Base-by-base conservation (phyloP, 2,888 invertebrate genomes). In the Tanaodytes sp. region DNA sequence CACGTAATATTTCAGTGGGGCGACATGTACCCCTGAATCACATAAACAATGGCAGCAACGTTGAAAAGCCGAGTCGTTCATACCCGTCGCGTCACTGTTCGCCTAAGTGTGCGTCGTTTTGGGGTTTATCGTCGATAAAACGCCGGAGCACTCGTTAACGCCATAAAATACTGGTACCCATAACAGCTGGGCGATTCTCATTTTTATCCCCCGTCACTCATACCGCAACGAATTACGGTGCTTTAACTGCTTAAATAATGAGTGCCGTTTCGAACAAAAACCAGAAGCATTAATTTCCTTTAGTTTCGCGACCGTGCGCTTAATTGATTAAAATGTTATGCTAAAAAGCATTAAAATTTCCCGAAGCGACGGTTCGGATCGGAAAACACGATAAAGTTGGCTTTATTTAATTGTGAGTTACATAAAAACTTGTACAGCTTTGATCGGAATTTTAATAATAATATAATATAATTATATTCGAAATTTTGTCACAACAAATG, bases 91-190 rank as follows among this genome's bases (percentile, higher is more conserved):
- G 45, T 51, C 61, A 45, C 37, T 45, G 52, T 68, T 49, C 37
- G 6, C 36, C 40, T 46, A 48, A 51, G 20, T 54, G 31, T 46
- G 52, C 61, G 45, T 45, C 33, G 37, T 51, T 61, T 65, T 51
- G 75, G 76, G 78, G 57, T 81, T 80, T 79, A 82, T 81, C 79
- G 80, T 73, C 80, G 80, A 77, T 80, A 78, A 81, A 81, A 80
- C 76, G 79, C 73, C 76, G 58, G 15, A 75, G 65, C 71, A 74
- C 81, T 81, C 81, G 82, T 83, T 82, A 82, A 79, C 80, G 76
- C 78, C 73, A 54, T 80, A 78, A 83, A 82, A 81, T 82, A 82
- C 78, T 77, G 75, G 73, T 75, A 79, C 73, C 77, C 79, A 77
- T 81, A 81, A 81, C 80, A 77, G 76, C 76, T 76, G 73, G 76